Conservation (phyloP, 1,140 invertebrate species). For the Hyles euphorbiae region DNA sequence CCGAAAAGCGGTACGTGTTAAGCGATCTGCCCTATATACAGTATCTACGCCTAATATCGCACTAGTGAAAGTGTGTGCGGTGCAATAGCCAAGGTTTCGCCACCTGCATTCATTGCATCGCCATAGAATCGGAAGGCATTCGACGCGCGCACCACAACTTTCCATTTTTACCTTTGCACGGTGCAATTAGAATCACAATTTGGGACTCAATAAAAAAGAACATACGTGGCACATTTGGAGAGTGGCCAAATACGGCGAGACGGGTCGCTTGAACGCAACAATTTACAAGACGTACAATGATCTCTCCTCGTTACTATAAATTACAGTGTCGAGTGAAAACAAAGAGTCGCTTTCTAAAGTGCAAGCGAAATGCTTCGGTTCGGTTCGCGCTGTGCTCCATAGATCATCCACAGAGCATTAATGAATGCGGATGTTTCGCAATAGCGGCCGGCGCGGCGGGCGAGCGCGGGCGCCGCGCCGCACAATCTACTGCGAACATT, state of each 20-base stretch:
- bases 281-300: constrained; percentile 59
- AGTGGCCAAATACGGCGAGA: constrained; percentile 35
- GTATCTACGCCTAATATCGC: constrained; percentile 10
- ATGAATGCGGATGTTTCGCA: constrained; percentile 47
- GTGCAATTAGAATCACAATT: constrained; percentile 35
- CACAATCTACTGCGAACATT: too few species aligned
- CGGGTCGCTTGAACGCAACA: constrained; percentile 30
- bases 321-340: constrained; percentile 64
- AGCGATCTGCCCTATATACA: constrained; percentile 26
- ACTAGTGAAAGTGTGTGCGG: constrained; percentile 52
- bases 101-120: constrained; percentile 35
- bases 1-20: constrained; percentile 10
- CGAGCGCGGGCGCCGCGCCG: too few species aligned
- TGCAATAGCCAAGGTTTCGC: constrained; percentile 51
- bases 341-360: constrained; percentile 68
- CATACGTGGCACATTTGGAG: constrained; percentile 35
- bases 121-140: constrained; percentile 1
- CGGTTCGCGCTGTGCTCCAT: constrained; percentile 28
- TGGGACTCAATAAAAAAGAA: constrained; percentile 33
- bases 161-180: constrained; percentile 10
- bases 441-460: constrained; percentile 4
- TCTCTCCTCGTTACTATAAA: constrained; percentile 64
- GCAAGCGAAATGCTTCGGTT: constrained; percentile 51
- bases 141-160: neutral
- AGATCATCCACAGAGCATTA: constrained; percentile 36